A percentile compares a stretch with the other conserved stretches of the same genome.
phyloP scores from a whole-genome alignment of 2,888 invertebrate genomes.

The Acleris emargana region DNA sequence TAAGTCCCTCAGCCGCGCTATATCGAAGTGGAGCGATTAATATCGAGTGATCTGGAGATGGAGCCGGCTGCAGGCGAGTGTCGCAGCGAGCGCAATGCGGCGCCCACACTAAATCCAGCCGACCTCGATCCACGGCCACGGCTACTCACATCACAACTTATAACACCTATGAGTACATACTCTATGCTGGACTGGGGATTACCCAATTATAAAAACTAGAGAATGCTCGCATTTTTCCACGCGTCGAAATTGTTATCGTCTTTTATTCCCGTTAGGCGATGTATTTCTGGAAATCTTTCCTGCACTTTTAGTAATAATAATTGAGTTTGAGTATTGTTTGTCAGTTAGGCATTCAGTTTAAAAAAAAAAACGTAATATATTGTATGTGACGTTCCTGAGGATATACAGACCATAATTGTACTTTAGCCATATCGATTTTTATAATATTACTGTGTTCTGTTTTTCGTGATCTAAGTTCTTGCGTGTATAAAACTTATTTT shows the following conservation, averaged over 20 bases:
- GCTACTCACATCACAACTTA: constrained; percentile 37
- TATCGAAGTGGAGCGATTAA: not conserved
- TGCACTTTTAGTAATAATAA: too few species aligned
- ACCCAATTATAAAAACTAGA: too few species aligned
- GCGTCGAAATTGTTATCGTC: too few species aligned
- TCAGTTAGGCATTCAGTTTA: too few species aligned
- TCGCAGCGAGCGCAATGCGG: constrained; percentile 78
- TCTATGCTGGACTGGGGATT: not conserved
- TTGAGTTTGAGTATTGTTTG: too few species aligned
- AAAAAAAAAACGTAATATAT: too few species aligned
- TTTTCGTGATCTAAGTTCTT: not conserved
- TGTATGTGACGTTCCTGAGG: too few species aligned
- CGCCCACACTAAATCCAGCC: constrained; percentile 62
- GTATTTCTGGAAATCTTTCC: too few species aligned
- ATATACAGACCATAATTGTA: too few species aligned
- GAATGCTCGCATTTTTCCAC: too few species aligned
- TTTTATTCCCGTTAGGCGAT: too few species aligned
- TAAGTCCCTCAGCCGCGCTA: not conserved
- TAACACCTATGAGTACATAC: not conserved
- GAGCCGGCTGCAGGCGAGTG: constrained; percentile 57
- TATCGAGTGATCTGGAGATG: constrained; percentile 45
- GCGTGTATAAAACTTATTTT: constrained; percentile 21
- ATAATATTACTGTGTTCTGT: not conserved
- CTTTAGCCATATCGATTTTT: too few species aligned
- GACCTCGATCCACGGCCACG: constrained; percentile 69